Base-by-base conservation (phyloP, 2,888 invertebrate genomes). In the Helicoverpa assulta region DNA sequence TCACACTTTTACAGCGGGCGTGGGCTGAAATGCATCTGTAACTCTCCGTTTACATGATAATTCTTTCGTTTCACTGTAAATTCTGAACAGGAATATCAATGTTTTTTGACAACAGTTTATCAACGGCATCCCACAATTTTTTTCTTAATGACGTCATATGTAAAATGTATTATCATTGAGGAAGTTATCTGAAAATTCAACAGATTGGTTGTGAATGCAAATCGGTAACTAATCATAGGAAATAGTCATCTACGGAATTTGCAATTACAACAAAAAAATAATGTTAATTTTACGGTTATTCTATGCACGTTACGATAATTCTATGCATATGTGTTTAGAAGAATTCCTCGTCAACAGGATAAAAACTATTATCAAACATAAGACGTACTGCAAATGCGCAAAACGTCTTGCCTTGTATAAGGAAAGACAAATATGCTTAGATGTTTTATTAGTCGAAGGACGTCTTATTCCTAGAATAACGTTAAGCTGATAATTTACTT, bases 1-100 rank as follows among this genome's bases (percentile, higher is more conserved):
- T 70, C n/a, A 59, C 59, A 64, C 75, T 70, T 78, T 81, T 72
- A 76, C 65, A 67, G 43, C 59, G 21, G 14, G 78, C 65, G 84
- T 78, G 73, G 73, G 81, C n/a, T 51, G 21, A 26, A 60, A 40
- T 75, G 58, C 78, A 82, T 71, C 76, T 76, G 75, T 75, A 73
- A 55, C 62, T 53, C 56, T 60, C 59, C 62, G 73, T 78, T 69
- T 67, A 67, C 62, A 57, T 60, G 70, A 77, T 80, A 78, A 60
- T 58, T 77, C 67, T 67, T 26, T 63, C 57, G 18, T 12, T n/a
- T 52, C 19, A 47, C 16, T 47, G 14, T 40, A 47, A 47, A 47
- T 53, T 26, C 21, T 26, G 26, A 57, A 57, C 51, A 19, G 21
- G 51, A 77, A 64, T 61, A 52, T 56, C 7, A n/a, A 56, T 62